Evolutionary conservation across 1,140 invertebrate species (phyloP), one percentile per base, ranked within the genome.

Genomic region (Wasmannia auropunctata): DNA sequence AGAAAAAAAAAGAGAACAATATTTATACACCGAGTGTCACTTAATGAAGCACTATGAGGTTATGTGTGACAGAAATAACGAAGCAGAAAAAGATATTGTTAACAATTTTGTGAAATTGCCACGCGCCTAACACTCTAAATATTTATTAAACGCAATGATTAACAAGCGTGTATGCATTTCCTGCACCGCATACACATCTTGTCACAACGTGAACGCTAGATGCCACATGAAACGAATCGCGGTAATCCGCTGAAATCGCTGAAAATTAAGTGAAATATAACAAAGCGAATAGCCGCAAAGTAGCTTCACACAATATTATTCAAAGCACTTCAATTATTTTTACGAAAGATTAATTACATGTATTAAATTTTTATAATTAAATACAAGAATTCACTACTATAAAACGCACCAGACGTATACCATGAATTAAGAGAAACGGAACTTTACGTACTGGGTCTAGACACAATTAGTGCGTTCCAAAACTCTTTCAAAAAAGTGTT

Each of bases 341-440:
- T 75, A 11, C 22, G 22, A 22, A 11, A 40, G 3, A 74, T 54
- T 40, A 76, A 81, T 65, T 63, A 84, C 22, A 34, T 67, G 8
- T 25, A 49, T 31, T n/a, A 69, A 77, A 5, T 87, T 58, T 84
- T 87, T 87, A 84, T 22, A 70, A 83, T 74, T 58, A 85, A 85
- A 79, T 86, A 74, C 0, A 16, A 14, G 22, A 77, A 1, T 10
- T 2, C 19, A 0, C 19, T 60, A 70, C 19, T 7, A 34, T 1
- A 8, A 75, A 76, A 89, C 91, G 40, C 88, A 93, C 91, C 91
- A 65, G 76, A 92, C 62, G 70, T 91, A 19, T 88, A 90, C 62
- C 89, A 49, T 58, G 67, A 81, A 87, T 90, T 84, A 83, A 93
- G 92, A 92, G 91, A 92, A 91, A 77, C 76, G n/a, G n/a, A n/a